Base-by-base conservation (phyloP, 2,797 vertebrate genomes). In the Odontamblyopus lacepedii region DNA sequence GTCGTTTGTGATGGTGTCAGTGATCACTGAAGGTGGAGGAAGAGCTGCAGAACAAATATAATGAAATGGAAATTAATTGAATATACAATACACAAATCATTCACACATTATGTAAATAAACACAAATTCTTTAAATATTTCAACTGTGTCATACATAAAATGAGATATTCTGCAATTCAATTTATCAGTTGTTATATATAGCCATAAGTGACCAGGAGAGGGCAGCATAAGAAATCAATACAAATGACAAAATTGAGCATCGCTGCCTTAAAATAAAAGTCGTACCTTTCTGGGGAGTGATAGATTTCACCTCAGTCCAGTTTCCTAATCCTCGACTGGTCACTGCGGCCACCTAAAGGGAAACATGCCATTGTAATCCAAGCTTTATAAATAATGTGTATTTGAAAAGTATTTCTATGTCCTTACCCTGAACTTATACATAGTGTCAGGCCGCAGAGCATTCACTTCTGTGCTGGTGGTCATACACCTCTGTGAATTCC, bases 241-340 rank as follows among this genome's bases (percentile, higher is more conserved):
- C 15, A 55, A n/a, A 62, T 3, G 0, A 44, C 63, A 65, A 15
- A 9, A 11, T 23, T 4, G n/a, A 26, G 19, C 11, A 48, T 16
- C 35, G 2, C 44, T 48, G 15, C 44, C 15, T 15, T 48, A 48
- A 65, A 16, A 2, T 1, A 5, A n/a, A 12, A 6, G 1, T 0
- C 11, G 90, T 91, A 93, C 95, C 97, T 95, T 94, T 96, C 51
- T 91, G 67, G 2, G 96, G 96, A 64, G 91, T 95, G 70, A 99
- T 96, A 78, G 95, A 95, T 87, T 97, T 99, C 29, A 95, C 83
- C 63, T 96, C 95, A 0, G 95, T 95, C 97, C 97, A 99, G 68
- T 97, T 98, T 53, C 97, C 97, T 12, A 97, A 92, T 5, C 97
- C 97, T 75, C 96, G 93, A 84, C 96, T 96, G 63, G 97, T 98